A percentile compares a stretch with the other conserved stretches of the same genome.
Conservation (phyloP, 2,797 vertebrate genomes). For the Eremophila alpestris region DNA sequence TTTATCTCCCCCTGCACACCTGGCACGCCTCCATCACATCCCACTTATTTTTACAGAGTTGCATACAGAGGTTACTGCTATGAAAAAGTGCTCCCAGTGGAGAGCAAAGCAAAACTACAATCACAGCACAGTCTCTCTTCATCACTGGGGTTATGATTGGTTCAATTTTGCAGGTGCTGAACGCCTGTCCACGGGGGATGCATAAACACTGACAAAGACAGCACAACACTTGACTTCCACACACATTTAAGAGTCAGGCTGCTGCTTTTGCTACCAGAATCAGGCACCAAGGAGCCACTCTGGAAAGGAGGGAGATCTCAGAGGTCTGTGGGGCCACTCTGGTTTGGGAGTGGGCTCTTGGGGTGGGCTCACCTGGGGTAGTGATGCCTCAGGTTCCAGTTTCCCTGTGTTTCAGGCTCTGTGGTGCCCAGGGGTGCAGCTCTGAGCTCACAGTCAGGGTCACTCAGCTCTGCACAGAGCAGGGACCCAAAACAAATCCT, state of each 20-base stretch:
- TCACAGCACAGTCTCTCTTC: background rate
- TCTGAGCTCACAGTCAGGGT: too few species aligned
- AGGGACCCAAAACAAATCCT: too few species aligned
- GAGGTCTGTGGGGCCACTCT: background rate
- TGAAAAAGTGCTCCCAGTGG: background rate
- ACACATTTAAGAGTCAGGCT: background rate
- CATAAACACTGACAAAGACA: background rate
- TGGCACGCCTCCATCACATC: background rate
- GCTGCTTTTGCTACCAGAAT: background rate
- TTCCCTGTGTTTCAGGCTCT: too few species aligned
- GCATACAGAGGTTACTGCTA: background rate
- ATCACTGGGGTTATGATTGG: background rate
- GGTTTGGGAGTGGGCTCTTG: background rate
- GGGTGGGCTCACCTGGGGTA: background rate
- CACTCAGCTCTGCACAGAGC: too few species aligned
- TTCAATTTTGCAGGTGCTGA: background rate
- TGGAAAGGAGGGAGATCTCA: background rate
- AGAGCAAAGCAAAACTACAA: background rate
- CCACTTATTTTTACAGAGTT: background rate
- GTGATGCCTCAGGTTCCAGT: too few species aligned
- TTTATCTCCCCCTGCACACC: constrained; percentile 43
- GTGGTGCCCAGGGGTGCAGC: too few species aligned
- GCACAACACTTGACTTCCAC: background rate
- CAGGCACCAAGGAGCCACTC: background rate
- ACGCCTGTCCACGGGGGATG: background rate